Evolutionary conservation across 2,113 vertebrate species (phyloP).

Genomic region (Pristiophorus japonicus): DNA sequence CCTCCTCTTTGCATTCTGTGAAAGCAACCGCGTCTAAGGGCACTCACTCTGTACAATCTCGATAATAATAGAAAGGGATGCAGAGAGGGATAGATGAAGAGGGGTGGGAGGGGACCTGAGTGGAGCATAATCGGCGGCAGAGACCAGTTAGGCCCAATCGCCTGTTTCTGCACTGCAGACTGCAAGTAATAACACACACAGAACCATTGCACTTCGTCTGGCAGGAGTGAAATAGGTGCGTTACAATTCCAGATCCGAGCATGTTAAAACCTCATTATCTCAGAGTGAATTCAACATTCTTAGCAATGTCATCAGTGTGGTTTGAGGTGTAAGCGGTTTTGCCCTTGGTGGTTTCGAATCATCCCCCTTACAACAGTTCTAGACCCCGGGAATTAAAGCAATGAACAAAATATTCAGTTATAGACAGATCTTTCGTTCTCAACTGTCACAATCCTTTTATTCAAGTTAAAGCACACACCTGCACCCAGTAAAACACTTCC

Average conservation of each 20-base stretch:
- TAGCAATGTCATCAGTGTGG: background rate
- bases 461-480: too few relatives aligned
- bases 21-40: background rate
- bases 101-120: background rate
- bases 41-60: background rate
- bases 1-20: background rate
- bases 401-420: too few relatives aligned
- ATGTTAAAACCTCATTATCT: background rate
- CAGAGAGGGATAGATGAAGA: too few relatives aligned
- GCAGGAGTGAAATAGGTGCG: background rate
- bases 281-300: background rate
- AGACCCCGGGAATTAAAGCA: too few relatives aligned
- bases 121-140: background rate
- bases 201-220: background rate
- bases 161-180: background rate
- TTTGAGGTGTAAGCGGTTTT: too few relatives aligned
- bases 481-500: too few relatives aligned
- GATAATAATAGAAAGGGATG: background rate
- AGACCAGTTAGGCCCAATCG: background rate
- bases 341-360: too few relatives aligned
- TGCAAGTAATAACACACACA: background rate
- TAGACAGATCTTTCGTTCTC: too few relatives aligned
- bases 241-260: background rate
- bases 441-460: too few relatives aligned
- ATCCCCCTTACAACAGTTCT: too few relatives aligned